phyloP scores from a whole-genome alignment of 2,113 vertebrate species.

The Pollachius pollachius region DNA sequence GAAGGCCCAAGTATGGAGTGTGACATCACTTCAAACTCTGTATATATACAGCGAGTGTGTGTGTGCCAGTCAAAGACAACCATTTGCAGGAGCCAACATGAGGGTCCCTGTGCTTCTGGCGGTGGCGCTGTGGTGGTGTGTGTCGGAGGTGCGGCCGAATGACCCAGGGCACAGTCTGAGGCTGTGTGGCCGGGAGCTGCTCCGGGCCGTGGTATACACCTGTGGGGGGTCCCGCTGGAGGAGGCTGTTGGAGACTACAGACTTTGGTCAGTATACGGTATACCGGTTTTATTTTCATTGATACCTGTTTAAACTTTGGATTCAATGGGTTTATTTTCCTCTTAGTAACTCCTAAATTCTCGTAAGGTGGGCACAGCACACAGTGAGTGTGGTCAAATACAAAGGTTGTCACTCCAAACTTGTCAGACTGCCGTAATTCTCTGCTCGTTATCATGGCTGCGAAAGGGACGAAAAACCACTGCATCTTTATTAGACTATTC shows the following conservation, averaged over 20 bases:
- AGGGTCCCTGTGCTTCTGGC: conserved; percentile 48
- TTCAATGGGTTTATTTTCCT: no score
- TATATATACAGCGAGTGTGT: conserved; percentile 35
- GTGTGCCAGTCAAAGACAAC: not conserved
- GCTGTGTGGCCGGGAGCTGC: conserved; percentile 81
- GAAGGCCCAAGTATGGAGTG: not conserved
- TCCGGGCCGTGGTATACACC: conserved; percentile 81
- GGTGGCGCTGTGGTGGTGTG: conserved; percentile 52
- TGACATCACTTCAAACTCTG: conserved; percentile 17
- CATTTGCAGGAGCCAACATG: conserved; percentile 41
- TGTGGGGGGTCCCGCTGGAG: conserved; percentile 86
- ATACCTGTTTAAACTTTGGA: not conserved
- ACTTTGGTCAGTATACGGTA: conserved; percentile 57
- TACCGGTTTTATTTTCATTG: not conserved
- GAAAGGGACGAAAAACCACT: no score
- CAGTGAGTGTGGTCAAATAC: no score
- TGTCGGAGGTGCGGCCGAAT: conserved; percentile 2
- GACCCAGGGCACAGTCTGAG: conserved; percentile 54
- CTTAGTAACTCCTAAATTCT: no score
- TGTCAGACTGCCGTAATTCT: no score
- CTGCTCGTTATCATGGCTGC: no score
- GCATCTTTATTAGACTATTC: no score
- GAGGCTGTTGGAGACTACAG: conserved; percentile 44
- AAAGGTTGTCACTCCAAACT: no score
- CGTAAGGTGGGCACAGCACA: no score